Base-by-base conservation (phyloP, 2,888 invertebrate species). In the Yponomeuta plumbellus region DNA sequence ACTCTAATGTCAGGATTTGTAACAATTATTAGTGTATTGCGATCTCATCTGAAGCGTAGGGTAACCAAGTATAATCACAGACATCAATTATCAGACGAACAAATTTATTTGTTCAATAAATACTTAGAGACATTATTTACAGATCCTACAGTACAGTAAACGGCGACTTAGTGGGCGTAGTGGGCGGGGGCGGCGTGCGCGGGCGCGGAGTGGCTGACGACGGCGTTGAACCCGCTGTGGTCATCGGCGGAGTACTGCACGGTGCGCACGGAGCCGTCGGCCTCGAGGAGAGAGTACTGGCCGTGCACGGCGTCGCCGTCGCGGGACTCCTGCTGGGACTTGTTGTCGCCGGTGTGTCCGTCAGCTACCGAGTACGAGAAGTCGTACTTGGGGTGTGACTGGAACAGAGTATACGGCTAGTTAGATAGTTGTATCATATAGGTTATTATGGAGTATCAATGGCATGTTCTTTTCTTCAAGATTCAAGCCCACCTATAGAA, bases 321-420 rank as follows among this genome's bases (percentile, higher is more conserved):
- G 67, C 68, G 68, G 20, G 22, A 56, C 66, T 66, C 67, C 40
- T 69, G 67, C 66, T 69, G 68, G n/a, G 66, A 67, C 66, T 67
- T 67, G 62, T 72, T 76, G 71, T 78, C 78, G 26, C 78, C 77
- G 68, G 92, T 92, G 80, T 92, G 91, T 22, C 87, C 81, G 76
- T 93, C 92, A 70, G 91, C 85, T 1, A 93, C 92, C 34, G 91
- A 91, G 84, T 93, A 93, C 67, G 82, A 84, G 85, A 85, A 92
- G 74, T 92, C 87, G 79, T 90, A 91, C 74, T 84, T 85, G 70
- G 90, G 91, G 79, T 88, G 77, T 1, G 89, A 80, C 86, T 88
- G 73, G 4, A 64, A 70, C 4, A 44, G 58, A 67, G 11, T 40
- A 22, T 44, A 23, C 23, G 22, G n/a, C 34, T 34, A 8, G 34